A percentile compares a stretch with the other conserved stretches of the same genome.
Conservation (phyloP, 37 sponge, comb jelly and placozoan genomes). For the Bolinopsis microptera region DNA sequence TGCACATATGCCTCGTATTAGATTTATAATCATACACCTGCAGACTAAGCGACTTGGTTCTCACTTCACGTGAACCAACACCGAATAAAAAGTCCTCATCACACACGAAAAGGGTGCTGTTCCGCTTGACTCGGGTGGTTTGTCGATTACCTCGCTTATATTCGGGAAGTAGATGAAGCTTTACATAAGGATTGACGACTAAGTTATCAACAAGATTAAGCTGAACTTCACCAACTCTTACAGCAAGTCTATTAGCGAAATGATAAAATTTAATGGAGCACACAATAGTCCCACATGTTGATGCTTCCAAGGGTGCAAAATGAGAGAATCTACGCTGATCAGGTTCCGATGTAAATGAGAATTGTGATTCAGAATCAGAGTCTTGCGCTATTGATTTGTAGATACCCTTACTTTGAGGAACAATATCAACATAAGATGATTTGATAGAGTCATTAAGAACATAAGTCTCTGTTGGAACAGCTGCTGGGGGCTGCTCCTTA, state of each 20-base stretch:
- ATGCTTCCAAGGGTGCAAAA: slow-evolving; percentile 14
- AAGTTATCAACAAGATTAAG: neutral
- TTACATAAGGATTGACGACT: slow-evolving; percentile 57
- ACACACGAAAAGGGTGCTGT: slow-evolving; percentile 38
- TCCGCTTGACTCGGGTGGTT: slow-evolving; percentile 45
- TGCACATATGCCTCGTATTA: slow-evolving; percentile 36
- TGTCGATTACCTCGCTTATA: slow-evolving; percentile 46
- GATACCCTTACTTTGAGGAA: slow-evolving; percentile 30
- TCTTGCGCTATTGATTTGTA: slow-evolving; percentile 31
- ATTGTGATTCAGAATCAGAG: slow-evolving; percentile 60
- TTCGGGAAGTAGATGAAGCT: slow-evolving; percentile 59
- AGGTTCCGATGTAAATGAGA: slow-evolving; percentile 53
- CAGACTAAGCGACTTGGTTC: neutral
- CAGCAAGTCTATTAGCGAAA: slow-evolving; percentile 61
- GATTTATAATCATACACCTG: slow-evolving; percentile 64
- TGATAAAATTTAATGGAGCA: slow-evolving; percentile 58
- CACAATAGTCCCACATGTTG: slow-evolving; percentile 40
- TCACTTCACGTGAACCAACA: slow-evolving; percentile 44
- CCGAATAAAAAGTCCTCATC: slow-evolving; percentile 62
- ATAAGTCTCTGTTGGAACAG: slow-evolving; percentile 33
- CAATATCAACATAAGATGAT: slow-evolving; percentile 56
- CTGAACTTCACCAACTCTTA: slow-evolving; percentile 45
- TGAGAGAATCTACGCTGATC: neutral
- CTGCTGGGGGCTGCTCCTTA: slow-evolving; percentile 32
- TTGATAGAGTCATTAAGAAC: slow-evolving; percentile 56